Percentiles rank a stretch among this genome's conserved stretches.
phyloP scores from a whole-genome alignment of 1,140 invertebrate genomes.

The Diabrotica virgifera region DNA sequence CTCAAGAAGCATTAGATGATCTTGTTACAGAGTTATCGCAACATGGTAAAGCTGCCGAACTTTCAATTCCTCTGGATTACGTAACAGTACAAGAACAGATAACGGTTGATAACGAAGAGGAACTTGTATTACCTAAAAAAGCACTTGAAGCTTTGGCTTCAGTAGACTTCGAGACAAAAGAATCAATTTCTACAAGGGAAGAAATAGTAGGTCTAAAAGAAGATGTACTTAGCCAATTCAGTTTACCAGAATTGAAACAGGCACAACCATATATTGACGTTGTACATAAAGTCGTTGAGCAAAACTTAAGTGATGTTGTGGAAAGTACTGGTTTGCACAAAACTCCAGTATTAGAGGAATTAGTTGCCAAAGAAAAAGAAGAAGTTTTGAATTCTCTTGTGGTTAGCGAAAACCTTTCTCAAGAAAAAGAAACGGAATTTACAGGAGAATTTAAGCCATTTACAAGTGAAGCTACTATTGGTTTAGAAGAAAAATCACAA shows the following conservation, averaged over 20 bases:
- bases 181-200: conserved; percentile 31
- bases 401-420: conserved; percentile 39
- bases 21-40: conserved; percentile 25
- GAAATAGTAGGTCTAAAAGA: conserved; percentile 29
- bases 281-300: conserved; percentile 39
- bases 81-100: conserved; percentile 29
- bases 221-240: conserved; percentile 26
- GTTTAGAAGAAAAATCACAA: conserved; percentile 49
- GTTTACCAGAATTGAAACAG: conserved; percentile 35
- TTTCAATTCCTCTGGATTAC: conserved; percentile 29
- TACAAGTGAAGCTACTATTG: conserved; percentile 46
- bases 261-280: conserved; percentile 37
- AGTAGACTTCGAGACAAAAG: conserved; percentile 24
- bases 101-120: conserved; percentile 22
- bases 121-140: conserved; percentile 20
- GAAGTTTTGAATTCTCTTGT: conserved; percentile 35
- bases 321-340: conserved; percentile 28
- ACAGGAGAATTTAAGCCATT: conserved; percentile 43
- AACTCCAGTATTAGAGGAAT: conserved; percentile 12
- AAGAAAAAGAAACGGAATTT: conserved; percentile 47
- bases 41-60: conserved; percentile 24
- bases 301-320: conserved; percentile 20
- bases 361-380: conserved; percentile 32
- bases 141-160: conserved; percentile 23
- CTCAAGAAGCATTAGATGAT: conserved; percentile 28